phyloP scores from a whole-genome alignment of 2,113 vertebrate species.

The Paralichthys olivaceus region DNA sequence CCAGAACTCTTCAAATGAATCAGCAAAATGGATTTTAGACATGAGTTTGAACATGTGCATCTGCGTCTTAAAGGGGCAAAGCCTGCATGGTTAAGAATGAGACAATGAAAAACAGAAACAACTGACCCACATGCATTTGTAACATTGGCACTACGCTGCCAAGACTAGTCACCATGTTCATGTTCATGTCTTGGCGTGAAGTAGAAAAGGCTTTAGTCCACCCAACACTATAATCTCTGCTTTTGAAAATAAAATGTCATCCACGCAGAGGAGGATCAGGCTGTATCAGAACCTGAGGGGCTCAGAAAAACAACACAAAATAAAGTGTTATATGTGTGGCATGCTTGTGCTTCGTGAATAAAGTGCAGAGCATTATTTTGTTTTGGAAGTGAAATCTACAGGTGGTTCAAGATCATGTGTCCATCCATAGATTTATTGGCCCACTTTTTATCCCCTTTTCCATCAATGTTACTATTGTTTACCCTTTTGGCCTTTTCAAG shows the following conservation, averaged over 20 bases:
- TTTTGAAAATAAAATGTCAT: too few species aligned
- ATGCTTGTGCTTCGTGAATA: not conserved
- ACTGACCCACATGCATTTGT: too few species aligned
- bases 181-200: not conserved
- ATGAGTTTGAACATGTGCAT: too few species aligned
- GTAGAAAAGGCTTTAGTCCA: too few species aligned
- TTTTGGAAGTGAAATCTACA: slow-evolving; percentile 15
- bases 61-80: too few species aligned
- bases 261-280: not conserved
- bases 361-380: slow-evolving; percentile 2
- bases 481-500: not conserved
- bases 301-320: too few species aligned
- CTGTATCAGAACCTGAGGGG: not conserved
- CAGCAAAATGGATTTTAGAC: too few species aligned
- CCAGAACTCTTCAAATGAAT: too few species aligned
- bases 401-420: slow-evolving; percentile 19
- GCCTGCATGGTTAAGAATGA: too few species aligned
- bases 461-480: not conserved
- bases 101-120: too few species aligned
- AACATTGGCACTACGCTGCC: too few species aligned
- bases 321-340: not conserved
- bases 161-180: not conserved
- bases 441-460: slow-evolving; percentile 4
- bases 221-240: too few species aligned
- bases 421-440: slow-evolving; percentile 23